phyloP scores from a whole-genome alignment of 64 coral and sea anemone genomes.

The Platygyra sinensis region DNA sequence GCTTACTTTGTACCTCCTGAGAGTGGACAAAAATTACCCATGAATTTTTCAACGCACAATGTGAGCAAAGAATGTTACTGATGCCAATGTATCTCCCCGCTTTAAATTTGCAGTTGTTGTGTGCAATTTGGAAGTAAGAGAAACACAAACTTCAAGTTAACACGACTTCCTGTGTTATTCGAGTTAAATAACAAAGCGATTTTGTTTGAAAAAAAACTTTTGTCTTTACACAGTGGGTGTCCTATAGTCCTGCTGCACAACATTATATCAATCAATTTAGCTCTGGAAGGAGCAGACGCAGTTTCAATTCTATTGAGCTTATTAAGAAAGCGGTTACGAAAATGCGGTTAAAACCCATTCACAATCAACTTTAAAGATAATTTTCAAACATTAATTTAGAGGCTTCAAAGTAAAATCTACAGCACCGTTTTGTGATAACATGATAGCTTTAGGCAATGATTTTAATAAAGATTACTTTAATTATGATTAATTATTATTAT shows the following conservation, averaged over 20 bases:
- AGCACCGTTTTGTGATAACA: not conserved
- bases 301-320: not conserved
- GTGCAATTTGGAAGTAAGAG: not conserved
- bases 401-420: not conserved
- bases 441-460: not conserved
- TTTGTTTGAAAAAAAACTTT: conserved; percentile 12
- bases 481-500: too few species aligned
- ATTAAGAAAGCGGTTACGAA: not conserved
- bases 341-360: not conserved
- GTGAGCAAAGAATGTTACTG: too few species aligned
- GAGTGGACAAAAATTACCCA: not conserved
- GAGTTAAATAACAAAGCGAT: not conserved
- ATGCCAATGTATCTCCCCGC: too few species aligned
- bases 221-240: not conserved
- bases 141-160: not conserved
- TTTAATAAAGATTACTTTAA: too few species aligned
- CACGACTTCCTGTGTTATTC: not conserved
- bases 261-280: conserved; percentile 10
- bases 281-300: not conserved
- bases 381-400: not conserved
- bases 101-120: not conserved
- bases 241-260: not conserved
- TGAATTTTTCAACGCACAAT: too few species aligned
- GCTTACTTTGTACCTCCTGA: conserved; percentile 58
- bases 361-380: not conserved